A percentile compares a stretch with the other conserved stretches of the same genome.
These are phyloP conservation scores for Rhinoraja longicauda DNA, from an alignment of 2,797 vertebrate species.

Conservation along the genomic window DNA sequence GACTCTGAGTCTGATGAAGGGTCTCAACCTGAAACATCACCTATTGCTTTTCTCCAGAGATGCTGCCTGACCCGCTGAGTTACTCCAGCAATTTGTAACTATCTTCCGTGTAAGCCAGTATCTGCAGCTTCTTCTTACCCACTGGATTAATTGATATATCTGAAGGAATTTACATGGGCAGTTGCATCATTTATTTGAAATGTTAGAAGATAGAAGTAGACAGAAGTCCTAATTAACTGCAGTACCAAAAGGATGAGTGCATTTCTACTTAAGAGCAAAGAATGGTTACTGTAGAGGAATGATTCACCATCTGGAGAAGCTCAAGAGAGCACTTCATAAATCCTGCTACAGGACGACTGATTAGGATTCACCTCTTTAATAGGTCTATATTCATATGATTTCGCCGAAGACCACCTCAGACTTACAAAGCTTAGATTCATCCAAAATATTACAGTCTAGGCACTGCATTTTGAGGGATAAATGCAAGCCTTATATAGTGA, in stretches of 20 bases:
- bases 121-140: no score
- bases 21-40: no score
- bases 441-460: no score
- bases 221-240: background rate
- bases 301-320: background rate
- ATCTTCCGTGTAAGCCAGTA: no score
- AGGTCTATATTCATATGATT: background rate
- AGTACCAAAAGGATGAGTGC: slow-evolving; percentile 14
- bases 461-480: no score
- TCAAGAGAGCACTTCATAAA: background rate
- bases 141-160: no score
- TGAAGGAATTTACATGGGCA: background rate
- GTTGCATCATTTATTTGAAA: background rate
- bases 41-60: no score
- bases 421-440: no score
- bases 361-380: background rate
- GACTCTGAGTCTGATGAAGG: no score
- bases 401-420: background rate
- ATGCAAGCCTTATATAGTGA: no score
- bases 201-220: background rate
- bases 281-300: background rate
- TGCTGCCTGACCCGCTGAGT: no score
- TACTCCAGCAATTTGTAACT: no score
- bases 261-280: background rate
- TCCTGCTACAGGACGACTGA: background rate